phyloP scores from a whole-genome alignment of 2,113 vertebrate species.

The Tetrao urogallus region DNA sequence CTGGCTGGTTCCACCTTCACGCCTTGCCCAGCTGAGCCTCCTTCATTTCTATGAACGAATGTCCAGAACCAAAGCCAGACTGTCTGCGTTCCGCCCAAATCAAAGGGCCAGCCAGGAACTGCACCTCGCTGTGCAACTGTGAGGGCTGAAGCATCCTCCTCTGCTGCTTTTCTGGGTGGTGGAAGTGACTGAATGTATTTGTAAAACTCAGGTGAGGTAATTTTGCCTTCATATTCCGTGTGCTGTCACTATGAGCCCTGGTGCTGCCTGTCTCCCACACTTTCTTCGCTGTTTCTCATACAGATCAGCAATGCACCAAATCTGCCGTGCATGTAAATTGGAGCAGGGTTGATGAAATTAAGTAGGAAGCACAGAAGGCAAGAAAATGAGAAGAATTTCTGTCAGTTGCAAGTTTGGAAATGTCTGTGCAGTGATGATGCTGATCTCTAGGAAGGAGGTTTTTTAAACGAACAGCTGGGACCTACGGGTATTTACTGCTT shows the following conservation, averaged over 20 bases:
- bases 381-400: neutral
- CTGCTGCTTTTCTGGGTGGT: neutral
- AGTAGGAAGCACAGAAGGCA: neutral
- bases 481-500: neutral
- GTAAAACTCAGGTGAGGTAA: neutral
- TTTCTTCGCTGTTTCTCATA: neutral
- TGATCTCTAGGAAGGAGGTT: neutral
- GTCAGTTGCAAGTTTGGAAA: neutral
- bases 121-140: neutral
- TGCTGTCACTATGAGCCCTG: neutral
- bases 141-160: neutral
- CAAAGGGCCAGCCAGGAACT: neutral
- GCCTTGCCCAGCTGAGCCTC: constrained; percentile 16
- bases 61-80: constrained; percentile 23
- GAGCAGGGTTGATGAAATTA: neutral
- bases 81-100: accelerated
- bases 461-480: neutral
- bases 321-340: neutral
- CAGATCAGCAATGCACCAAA: neutral
- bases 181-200: neutral
- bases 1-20: neutral
- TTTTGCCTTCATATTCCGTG: accelerated
- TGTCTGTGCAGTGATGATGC: neutral
- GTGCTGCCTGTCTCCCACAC: neutral
- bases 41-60: neutral